Evolutionary conservation across 2,797 vertebrate genomes (phyloP), one percentile per base, ranked within the genome.

Genomic region (Petrocephalus schoutedeni): DNA sequence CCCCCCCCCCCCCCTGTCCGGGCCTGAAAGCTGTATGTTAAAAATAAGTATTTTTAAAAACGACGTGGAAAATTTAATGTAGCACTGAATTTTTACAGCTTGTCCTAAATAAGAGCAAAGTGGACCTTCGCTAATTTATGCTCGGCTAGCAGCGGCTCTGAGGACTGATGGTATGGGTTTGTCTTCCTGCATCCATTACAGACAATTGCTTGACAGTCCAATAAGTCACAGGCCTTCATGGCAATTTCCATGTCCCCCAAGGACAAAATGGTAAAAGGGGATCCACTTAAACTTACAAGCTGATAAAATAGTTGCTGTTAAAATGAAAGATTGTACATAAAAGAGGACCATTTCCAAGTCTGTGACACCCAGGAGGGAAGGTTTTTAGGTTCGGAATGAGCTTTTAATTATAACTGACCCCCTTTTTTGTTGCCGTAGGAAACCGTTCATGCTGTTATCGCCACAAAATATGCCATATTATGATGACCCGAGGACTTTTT

Each of bases 301-400:
- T 88, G 87, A 88, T 89, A 89, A 89, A 88, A 89, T 89, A 89
- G 89, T 89, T 89, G 87, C 83, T 88, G 83, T 89, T 88, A 89
- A 89, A 89, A 88, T 89, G 89, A 89, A 89, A 86, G 87, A 88
- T 89, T 87, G 89, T 89, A 89, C 87, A 89, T 88, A 89, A 88
- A 88, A 74, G 71, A 89, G 74, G 84, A 88, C 84, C 85, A 86
- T 89, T 89, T 88, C 64, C 87, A 86, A 80, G 64, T 89, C 74
- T 86, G 89, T 58, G 87, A 87, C 83, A 86, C 89, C 89, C 86
- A 87, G 67, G 89, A 87, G 89, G 89, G 61, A 85, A 61, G 83
- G 86, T 89, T 88, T 88, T 86, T 88, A 54, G 86, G 86, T 86
- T 64, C 32, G 58, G 36, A 86, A 86, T 64, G 86, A 67, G 57